Percentiles rank a stretch among this genome's conserved stretches.
These are phyloP conservation scores for Drosophila koepferae DNA, from an alignment of 2,888 invertebrate species.

Conservation along the genomic window DNA sequence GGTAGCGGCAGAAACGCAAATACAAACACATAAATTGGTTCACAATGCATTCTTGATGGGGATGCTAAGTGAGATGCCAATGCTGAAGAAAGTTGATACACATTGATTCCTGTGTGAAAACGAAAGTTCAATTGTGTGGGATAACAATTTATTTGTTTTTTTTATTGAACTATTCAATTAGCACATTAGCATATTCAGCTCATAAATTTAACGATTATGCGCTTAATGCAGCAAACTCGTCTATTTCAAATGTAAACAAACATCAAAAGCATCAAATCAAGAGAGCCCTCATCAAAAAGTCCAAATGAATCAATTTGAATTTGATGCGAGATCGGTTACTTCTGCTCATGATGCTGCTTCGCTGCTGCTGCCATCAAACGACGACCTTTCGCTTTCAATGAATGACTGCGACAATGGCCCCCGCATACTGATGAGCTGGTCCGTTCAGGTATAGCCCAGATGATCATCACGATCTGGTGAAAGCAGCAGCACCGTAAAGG, in stretches of 20 bases:
- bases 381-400: constrained; percentile 75
- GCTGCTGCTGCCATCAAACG: constrained; percentile 4
- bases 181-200: constrained; percentile 59
- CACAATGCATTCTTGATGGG: constrained; percentile 23
- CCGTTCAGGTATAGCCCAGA: constrained; percentile 28
- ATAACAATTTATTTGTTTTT: constrained; percentile 8
- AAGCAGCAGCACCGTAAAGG: constrained; percentile 51
- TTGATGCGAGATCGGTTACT: constrained; percentile 38
- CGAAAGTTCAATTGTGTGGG: constrained; percentile 56
- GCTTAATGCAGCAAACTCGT: constrained; percentile 29
- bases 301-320: constrained; percentile 67
- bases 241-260: constrained; percentile 46
- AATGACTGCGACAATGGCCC: constrained; percentile 58
- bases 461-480: constrained; percentile 72
- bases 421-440: constrained; percentile 70
- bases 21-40: constrained; percentile 17
- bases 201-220: constrained; percentile 60
- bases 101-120: constrained; percentile 47
- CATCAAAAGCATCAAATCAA: constrained; percentile 39
- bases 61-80: constrained; percentile 26
- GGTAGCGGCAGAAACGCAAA: constrained; percentile 27
- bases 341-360: too few relatives aligned
- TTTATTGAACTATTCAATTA: constrained; percentile 58
- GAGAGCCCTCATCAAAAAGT: constrained; percentile 37
- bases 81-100: constrained; percentile 50